Conservation (phyloP, 2,113 vertebrate species). For the Mastomys natalensis region DNA sequence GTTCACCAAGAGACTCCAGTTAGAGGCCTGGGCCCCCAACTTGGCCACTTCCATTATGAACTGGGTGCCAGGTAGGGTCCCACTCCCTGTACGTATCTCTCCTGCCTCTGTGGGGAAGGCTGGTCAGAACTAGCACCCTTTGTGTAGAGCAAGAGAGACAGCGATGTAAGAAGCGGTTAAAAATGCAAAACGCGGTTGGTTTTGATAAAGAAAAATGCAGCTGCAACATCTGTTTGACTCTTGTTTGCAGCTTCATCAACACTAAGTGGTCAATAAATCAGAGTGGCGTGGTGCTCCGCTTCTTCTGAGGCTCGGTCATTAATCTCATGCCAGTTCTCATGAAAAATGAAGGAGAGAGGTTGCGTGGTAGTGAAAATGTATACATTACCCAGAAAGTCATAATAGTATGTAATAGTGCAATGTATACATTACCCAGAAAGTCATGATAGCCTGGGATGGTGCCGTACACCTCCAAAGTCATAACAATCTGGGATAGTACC, state of each 20-base stretch:
- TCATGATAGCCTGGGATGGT: constrained; percentile 73
- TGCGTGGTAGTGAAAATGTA: constrained; percentile 77
- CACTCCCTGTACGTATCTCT: fast-evolving
- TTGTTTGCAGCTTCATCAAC: constrained; percentile 97
- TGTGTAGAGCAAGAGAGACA: constrained; percentile 53
- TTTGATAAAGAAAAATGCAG: constrained; percentile 94
- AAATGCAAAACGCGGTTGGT: constrained; percentile 79
- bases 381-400: constrained; percentile 83
- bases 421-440: constrained; percentile 82
- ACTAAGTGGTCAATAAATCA: constrained; percentile 99
- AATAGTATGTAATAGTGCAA: constrained; percentile 68
- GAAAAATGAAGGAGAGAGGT: constrained; percentile 89
- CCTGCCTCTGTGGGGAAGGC: fast-evolving
- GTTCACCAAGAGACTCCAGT: not conserved
- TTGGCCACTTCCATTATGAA: not conserved
- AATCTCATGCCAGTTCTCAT: constrained; percentile 89
- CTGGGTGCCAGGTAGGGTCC: not conserved
- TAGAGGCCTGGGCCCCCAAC: not conserved
- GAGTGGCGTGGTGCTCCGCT: constrained; percentile 88
- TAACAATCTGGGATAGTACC: constrained; percentile 70
- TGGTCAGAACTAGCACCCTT: not conserved
- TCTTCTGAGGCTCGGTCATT: constrained; percentile 91
- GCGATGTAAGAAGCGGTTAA: constrained; percentile 62
- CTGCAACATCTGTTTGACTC: constrained; percentile 94
- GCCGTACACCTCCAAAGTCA: constrained; percentile 81